Base-by-base conservation (phyloP, 2,888 invertebrate genomes). In the Spilosoma lubricipeda region DNA sequence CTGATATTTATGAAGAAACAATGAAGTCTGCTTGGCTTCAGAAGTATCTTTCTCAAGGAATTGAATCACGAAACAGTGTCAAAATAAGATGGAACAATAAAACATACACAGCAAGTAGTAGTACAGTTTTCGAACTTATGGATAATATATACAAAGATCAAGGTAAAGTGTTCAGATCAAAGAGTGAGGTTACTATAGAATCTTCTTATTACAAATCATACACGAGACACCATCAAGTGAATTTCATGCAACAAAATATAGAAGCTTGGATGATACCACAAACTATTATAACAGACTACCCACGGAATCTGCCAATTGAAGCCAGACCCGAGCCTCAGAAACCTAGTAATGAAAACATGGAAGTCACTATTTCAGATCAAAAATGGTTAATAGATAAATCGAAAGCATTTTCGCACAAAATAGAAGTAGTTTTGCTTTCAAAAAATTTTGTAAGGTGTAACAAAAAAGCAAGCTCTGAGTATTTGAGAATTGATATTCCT, bases 181-280 rank as follows among this genome's bases (percentile, higher is more conserved):
- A 85, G 85, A 94, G 92, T 76, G 91, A 94, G 76, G 79, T 90
- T 0, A 88, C 89, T 23, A 85, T 89, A 3, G 85, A 82, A 3
- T 88, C 87, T n/a, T 88, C 90, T 8, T 86, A 84, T 68, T 87
- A 85, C 30, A 87, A 83, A 73, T 85, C 88, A 5, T 78, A 84
- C 65, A 83, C 79, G 13, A 79, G 71, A 33, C 88, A 84, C 66
- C 90, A 89, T 36, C 85, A 85, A 65, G 88, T 90, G 0, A 90
- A 91, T 74, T 93, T 92, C 70, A 82, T 89, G n/a, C 89, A 77
- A 36, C 87, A 90, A 77, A 88, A 91, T 56, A 86, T 94, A 75
- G 89, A 94, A 89, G 93, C 94, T 3, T 95, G 93, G 92, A 94
- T 95, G 94, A 86, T 94, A 56, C 91, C 93, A 30, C 88, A 87